These are phyloP conservation scores for Habrosyne pyritoides DNA, from an alignment of 2,888 invertebrate species.

Conservation along the genomic window DNA sequence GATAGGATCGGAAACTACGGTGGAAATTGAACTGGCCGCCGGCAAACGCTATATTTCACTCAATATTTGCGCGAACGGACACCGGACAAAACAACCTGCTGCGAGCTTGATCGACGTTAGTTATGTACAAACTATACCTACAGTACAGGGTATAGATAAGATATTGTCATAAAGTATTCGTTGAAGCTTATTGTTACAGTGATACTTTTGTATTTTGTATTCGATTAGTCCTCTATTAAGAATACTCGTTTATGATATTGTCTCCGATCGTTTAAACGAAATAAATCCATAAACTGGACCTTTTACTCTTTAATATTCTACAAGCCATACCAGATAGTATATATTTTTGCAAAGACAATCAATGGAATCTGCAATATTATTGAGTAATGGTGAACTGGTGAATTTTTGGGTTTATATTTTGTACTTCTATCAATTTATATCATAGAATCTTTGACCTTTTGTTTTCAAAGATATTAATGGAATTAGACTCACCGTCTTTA, in stretches of 20 bases:
- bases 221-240: background rate
- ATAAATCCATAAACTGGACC: too few relatives aligned
- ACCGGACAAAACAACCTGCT: constrained; percentile 68
- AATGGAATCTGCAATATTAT: too few relatives aligned
- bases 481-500: constrained; percentile 94
- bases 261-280: too few relatives aligned
- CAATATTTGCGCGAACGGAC: constrained; percentile 60
- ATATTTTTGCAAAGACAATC: too few relatives aligned
- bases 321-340: too few relatives aligned
- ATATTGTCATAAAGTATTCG: constrained; percentile 40
- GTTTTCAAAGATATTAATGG: too few relatives aligned
- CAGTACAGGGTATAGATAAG: constrained; percentile 20
- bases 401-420: too few relatives aligned
- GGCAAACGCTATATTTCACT: constrained; percentile 58
- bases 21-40: constrained; percentile 57
- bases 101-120: constrained; percentile 62
- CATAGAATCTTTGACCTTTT: too few relatives aligned
- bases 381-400: too few relatives aligned
- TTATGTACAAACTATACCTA: constrained; percentile 27
- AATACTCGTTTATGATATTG: background rate
- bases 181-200: constrained; percentile 22
- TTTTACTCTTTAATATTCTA: too few relatives aligned
- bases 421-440: too few relatives aligned
- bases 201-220: background rate
- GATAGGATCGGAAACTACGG: constrained; percentile 52